Evolutionary conservation across 1,140 invertebrate genomes (phyloP).

Genomic region (Pseudomyrmex sp.): DNA sequence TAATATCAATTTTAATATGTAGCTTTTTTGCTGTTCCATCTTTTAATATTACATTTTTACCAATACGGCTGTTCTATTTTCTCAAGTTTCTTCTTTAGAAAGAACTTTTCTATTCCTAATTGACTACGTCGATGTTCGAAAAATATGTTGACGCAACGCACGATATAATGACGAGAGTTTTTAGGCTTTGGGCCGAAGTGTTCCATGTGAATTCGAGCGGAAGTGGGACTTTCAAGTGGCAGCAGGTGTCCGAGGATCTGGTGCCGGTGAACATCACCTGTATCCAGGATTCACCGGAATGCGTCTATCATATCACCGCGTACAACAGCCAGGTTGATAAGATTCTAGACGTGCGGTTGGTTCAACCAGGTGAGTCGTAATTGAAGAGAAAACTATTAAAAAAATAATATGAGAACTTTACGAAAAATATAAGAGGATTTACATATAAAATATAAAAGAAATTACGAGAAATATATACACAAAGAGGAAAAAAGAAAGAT

Average conservation of each 20-base stretch:
- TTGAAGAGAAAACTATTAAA: conserved; percentile 7
- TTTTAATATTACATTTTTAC: too few species aligned
- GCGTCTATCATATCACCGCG: conserved; percentile 98
- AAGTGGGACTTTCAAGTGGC: conserved; percentile 96
- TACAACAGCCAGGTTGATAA: conserved; percentile 99
- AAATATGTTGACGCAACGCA: not conserved
- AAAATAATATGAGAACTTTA: not conserved
- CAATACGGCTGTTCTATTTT: conserved; percentile 7
- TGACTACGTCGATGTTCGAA: conserved; percentile 37
- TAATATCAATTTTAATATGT: not conserved
- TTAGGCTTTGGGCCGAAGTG: conserved; percentile 98
- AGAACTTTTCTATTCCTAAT: conserved; percentile 2
- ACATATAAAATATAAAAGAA: too few species aligned
- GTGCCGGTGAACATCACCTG: conserved; percentile 99
- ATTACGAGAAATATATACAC: too few species aligned
- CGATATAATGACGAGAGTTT: conserved; percentile 78
- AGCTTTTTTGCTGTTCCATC: not conserved
- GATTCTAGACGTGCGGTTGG: conserved; percentile 97
- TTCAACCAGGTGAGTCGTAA: conserved; percentile 93
- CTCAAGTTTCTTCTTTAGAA: conserved; percentile 29
- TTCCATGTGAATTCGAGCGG: conserved; percentile 97
- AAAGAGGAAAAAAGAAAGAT: too few species aligned
- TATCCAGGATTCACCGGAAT: conserved; percentile 97
- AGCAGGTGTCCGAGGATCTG: conserved; percentile 98
- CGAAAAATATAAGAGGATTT: too few species aligned